Conservation (phyloP, 2,888 invertebrate genomes). For the Therioaphis trifolii region DNA sequence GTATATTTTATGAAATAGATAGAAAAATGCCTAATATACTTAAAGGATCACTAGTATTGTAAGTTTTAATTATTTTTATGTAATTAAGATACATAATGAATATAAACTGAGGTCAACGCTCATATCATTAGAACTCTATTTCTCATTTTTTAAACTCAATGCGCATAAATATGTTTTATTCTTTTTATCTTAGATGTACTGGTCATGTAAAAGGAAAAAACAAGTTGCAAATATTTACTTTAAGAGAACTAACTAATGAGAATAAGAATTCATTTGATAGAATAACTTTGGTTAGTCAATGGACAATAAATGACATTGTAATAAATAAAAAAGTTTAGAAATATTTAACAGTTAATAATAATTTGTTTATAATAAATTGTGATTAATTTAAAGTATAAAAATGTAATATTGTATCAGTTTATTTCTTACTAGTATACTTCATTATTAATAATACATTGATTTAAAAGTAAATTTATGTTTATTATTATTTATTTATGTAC, state of each 20-base stretch:
- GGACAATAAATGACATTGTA: constrained; percentile 54
- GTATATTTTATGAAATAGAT: constrained; percentile 58
- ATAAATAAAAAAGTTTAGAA: not conserved
- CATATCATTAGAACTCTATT: too few relatives aligned
- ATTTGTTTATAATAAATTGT: too few relatives aligned
- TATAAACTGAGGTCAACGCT: too few relatives aligned
- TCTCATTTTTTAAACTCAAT: too few relatives aligned
- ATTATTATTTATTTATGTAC: not conserved
- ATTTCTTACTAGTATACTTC: too few relatives aligned
- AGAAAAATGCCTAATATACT: constrained; percentile 28
- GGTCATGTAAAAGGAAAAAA: constrained; percentile 52
- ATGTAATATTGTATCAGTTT: too few relatives aligned
- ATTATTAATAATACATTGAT: not conserved
- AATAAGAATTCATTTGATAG: constrained; percentile 29
- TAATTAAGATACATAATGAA: too few relatives aligned
- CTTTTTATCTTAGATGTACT: constrained; percentile 23
- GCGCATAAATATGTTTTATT: too few relatives aligned
- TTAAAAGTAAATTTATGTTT: constrained; percentile 11
- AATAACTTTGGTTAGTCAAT: constrained; percentile 53
- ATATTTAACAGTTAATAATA: not conserved
- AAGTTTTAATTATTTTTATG: not conserved
- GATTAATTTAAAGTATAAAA: not conserved
- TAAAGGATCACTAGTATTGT: constrained; percentile 46
- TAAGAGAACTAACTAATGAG: constrained; percentile 19
- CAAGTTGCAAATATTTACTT: constrained; percentile 46